Conservation (phyloP, 2,888 invertebrate genomes). For the Atherix ibis region DNA sequence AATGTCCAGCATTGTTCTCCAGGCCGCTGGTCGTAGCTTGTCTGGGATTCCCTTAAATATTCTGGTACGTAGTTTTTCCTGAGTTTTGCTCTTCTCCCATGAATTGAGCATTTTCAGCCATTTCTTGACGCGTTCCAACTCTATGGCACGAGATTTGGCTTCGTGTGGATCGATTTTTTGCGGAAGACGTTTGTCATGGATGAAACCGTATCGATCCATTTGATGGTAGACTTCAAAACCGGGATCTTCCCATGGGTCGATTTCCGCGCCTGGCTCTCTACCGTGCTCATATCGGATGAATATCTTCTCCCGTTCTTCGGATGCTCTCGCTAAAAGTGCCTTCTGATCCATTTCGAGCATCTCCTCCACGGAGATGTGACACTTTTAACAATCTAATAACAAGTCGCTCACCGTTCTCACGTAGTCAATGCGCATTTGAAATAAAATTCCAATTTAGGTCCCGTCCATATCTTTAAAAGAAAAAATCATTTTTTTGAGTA, state of each 20-base stretch:
- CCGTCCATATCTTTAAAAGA: too few species aligned
- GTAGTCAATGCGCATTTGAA: too few species aligned
- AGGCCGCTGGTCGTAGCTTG: conserved; percentile 53
- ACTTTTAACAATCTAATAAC: too few species aligned
- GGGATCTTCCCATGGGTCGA: conserved; percentile 94
- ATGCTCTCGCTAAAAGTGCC: conserved; percentile 64
- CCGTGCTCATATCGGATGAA: conserved; percentile 76
- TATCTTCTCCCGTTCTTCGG: conserved; percentile 77
- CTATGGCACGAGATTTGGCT: conserved; percentile 55
- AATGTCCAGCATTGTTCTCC: conserved; percentile 51
- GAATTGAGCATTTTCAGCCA: conserved; percentile 84
- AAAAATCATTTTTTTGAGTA: too few species aligned
- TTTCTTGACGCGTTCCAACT: conserved; percentile 77
- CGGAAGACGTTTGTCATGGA: conserved; percentile 71
- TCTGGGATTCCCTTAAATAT: conserved; percentile 93
- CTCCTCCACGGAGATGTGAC: too few species aligned
- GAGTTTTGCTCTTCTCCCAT: conserved; percentile 55
- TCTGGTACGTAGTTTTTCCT: conserved; percentile 60
- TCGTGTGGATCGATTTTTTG: conserved; percentile 54
- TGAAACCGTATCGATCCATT: conserved; percentile 86
- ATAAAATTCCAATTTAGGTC: too few species aligned
- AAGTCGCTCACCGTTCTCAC: too few species aligned
- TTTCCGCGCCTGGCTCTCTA: conserved; percentile 67
- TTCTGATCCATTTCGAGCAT: conserved; percentile 45
- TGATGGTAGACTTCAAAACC: conserved; percentile 77